phyloP scores from a whole-genome alignment of 1,140 invertebrate genomes.

The Dendroctonus ponderosae region DNA sequence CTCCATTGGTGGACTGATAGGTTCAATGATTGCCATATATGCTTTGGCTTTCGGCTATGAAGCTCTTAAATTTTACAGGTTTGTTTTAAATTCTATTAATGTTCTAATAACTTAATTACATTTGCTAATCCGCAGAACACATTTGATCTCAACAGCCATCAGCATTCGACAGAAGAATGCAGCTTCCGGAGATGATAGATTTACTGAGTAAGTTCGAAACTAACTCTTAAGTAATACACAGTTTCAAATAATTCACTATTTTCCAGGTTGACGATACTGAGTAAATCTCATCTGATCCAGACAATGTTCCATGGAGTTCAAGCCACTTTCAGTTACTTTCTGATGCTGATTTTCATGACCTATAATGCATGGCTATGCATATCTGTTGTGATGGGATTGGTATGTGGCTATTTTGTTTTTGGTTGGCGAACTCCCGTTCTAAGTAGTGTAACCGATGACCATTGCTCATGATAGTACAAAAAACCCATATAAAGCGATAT shows the following conservation, averaged over 20 bases:
- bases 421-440: constrained; percentile 81
- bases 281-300: constrained; percentile 75
- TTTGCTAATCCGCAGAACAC: neutral
- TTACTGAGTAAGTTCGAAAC: constrained; percentile 19
- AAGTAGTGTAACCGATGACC: constrained; percentile 12
- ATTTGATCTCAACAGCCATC: constrained; percentile 5
- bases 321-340: constrained; percentile 84
- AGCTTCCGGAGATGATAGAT: constrained; percentile 25
- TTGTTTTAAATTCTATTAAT: constrained; percentile 11
- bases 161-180: constrained; percentile 15
- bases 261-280: constrained; percentile 75
- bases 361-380: constrained; percentile 94
- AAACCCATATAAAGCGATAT: neutral
- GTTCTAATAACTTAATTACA: neutral
- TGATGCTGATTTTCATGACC: constrained; percentile 99
- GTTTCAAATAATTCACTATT: constrained; percentile 18
- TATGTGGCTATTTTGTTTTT: constrained; percentile 89
- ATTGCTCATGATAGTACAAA: constrained; percentile 12
- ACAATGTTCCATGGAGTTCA: constrained; percentile 88
- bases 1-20: constrained; percentile 68
- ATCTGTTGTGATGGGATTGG: constrained; percentile 83
- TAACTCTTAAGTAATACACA: neutral
- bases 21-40: constrained; percentile 81
- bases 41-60: constrained; percentile 85
- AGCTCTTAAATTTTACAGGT: constrained; percentile 84